These are phyloP conservation scores for Indri indri DNA, from an alignment of 2,113 vertebrate species.

Conservation along the genomic window DNA sequence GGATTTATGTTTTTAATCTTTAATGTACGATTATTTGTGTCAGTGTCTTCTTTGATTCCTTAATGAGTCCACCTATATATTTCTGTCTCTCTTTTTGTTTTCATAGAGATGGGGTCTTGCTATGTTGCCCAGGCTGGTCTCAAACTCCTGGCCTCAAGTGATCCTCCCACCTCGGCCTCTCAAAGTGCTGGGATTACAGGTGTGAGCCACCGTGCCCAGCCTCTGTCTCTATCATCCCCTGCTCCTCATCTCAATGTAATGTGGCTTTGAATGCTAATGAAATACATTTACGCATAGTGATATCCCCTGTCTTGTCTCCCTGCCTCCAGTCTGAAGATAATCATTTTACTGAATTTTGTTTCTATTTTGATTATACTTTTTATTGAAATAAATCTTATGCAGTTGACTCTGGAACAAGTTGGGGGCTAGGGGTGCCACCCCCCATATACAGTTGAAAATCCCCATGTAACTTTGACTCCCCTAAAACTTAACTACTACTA, in stretches of 20 bases:
- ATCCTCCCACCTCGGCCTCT: background rate
- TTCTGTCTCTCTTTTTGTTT: background rate
- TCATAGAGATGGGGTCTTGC: background rate
- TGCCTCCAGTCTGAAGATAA: background rate
- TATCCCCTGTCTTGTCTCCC: background rate
- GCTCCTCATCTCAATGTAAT: background rate
- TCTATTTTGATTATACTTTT: background rate
- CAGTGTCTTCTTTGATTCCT: background rate
- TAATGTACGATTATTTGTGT: background rate
- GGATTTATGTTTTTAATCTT: slow-evolving; percentile 9
- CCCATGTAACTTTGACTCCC: background rate
- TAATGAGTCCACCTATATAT: background rate
- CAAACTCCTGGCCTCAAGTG: background rate
- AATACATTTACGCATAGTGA: background rate
- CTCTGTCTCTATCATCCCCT: background rate
- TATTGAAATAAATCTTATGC: background rate
- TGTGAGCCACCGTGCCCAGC: background rate
- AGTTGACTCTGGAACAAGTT: background rate
- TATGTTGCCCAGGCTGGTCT: background rate
- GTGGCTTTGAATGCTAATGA: background rate
- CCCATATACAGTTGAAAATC: background rate
- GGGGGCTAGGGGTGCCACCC: background rate
- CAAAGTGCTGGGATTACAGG: background rate
- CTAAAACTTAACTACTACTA: background rate
- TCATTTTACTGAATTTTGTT: background rate